Conservation (phyloP, 2,113 vertebrate genomes). For the Nicator chloris region DNA sequence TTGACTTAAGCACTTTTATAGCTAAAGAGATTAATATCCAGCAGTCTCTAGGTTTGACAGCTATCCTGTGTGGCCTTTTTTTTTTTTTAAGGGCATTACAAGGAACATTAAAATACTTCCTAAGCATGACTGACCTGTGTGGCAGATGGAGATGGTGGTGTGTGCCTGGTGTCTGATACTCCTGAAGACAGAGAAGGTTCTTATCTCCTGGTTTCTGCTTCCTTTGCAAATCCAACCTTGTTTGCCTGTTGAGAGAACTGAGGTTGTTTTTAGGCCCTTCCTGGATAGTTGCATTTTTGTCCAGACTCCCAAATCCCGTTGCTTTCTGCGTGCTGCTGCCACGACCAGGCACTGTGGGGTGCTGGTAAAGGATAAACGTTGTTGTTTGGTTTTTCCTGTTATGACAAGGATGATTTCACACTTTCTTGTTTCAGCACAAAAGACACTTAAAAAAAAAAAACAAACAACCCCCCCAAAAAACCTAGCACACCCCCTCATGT, state of each 20-base stretch:
- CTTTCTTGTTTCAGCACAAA: not conserved
- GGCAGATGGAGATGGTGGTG: not conserved
- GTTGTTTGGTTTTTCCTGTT: not conserved
- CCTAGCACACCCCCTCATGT: not conserved
- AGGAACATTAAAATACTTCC: not conserved
- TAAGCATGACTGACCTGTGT: not conserved
- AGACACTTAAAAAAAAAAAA: not conserved
- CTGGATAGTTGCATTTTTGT: not conserved
- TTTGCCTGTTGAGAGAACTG: not conserved
- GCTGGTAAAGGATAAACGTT: not conserved
- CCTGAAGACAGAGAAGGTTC: not conserved
- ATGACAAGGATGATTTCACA: not conserved
- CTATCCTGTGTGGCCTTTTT: not conserved
- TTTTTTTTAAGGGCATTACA: not conserved
- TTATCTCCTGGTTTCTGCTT: not conserved
- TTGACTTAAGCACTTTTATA: not conserved
- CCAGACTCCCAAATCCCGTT: not conserved
- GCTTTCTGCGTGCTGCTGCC: not conserved
- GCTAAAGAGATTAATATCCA: not conserved
- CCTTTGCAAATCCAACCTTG: not conserved
- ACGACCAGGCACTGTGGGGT: not conserved
- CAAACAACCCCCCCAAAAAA: not conserved
- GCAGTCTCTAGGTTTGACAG: not conserved
- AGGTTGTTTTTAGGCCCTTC: not conserved
- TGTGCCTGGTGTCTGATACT: not conserved